phyloP scores from a whole-genome alignment of 1,140 invertebrate genomes.

The Diabrotica virgifera region DNA sequence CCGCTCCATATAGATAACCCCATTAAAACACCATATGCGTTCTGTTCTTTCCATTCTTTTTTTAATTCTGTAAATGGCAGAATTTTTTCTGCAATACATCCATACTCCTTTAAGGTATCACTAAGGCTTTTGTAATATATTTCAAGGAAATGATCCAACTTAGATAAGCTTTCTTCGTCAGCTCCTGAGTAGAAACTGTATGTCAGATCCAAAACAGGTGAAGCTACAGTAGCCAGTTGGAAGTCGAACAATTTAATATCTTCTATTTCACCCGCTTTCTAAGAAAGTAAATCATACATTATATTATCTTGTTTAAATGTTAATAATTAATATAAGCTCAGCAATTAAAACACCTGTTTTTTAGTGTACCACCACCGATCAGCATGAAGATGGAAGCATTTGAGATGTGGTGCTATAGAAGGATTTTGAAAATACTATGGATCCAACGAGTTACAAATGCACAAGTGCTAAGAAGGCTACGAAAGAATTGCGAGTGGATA shows the following conservation, averaged over 20 bases:
- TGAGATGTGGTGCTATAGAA: too few species aligned
- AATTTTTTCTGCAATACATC: conserved; percentile 48
- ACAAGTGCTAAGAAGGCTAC: too few species aligned
- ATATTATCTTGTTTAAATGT: conserved; percentile 43
- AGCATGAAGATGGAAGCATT: too few species aligned
- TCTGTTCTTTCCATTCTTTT: conserved; percentile 43
- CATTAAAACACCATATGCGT: conserved; percentile 38
- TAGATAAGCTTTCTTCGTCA: conserved; percentile 48
- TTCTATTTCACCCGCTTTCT: conserved; percentile 5
- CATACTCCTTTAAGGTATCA: conserved; percentile 44
- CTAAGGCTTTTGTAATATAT: conserved; percentile 54
- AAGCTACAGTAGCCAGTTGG: conserved; percentile 54
- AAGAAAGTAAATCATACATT: conserved; percentile 34
- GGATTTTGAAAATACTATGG: too few species aligned
- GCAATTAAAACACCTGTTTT: conserved; percentile 49
- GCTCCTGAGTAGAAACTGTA: conserved; percentile 58
- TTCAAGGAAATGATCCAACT: conserved; percentile 51
- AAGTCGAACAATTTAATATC: conserved; percentile 50
- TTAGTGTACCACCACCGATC: conserved; percentile 47
- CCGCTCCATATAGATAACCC: neutral
- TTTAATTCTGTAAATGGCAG: conserved; percentile 49
- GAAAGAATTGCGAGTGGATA: too few species aligned
- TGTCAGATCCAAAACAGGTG: conserved; percentile 56
- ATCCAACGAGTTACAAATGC: too few species aligned
- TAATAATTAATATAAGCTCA: conserved; percentile 40